Base-by-base conservation (phyloP, 2,888 invertebrate species). In the Zele albiditarsus region DNA sequence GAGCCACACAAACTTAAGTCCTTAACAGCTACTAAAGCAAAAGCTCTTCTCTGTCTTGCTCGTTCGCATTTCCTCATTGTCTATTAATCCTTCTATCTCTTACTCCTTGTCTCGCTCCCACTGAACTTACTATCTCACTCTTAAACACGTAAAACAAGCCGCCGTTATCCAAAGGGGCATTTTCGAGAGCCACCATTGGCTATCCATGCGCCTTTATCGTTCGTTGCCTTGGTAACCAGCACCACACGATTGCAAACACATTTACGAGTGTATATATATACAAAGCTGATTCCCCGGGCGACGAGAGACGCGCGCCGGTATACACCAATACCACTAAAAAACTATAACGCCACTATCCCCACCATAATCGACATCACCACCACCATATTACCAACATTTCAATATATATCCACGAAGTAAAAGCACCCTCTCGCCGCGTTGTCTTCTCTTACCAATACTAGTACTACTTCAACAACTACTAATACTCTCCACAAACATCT, bases 11-110 rank as follows among this genome's bases (percentile, higher is more conserved):
- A 82, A 84, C 84, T 85, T 84, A 83, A 87, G 84, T 84, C 86
- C 84, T 87, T 88, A 89, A 89, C 88, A 89, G 89, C 89, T 86
- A 89, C 88, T 89, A 88, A 89, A 87, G 87, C 83, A 82, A 85
- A 86, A 86, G 85, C 86, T 86, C 82, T 79, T 81, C n/a, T 66
- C 62, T 68, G 49, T 62, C 67, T 70, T 46, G 38, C 23, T 27
- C n/a, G 5, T 38, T 67, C 66, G 23, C 33, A 10, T 20, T 46
- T 49, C 38, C 57, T 66, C 65, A 38, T 12, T 63, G 8, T 25
- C 25, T 60, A 27, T 60, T 12, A 60, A 28, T 28, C 46, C 5
- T 3, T n/a, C 46, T 46, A 46, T 46, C n/a, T 14, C 46, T 46
- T n/a, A 46, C 46, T 46, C n/a, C 16, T 5, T 6, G 16, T 25